Base-by-base conservation (phyloP, 2,113 vertebrate genomes). In the Sialia sialis region DNA sequence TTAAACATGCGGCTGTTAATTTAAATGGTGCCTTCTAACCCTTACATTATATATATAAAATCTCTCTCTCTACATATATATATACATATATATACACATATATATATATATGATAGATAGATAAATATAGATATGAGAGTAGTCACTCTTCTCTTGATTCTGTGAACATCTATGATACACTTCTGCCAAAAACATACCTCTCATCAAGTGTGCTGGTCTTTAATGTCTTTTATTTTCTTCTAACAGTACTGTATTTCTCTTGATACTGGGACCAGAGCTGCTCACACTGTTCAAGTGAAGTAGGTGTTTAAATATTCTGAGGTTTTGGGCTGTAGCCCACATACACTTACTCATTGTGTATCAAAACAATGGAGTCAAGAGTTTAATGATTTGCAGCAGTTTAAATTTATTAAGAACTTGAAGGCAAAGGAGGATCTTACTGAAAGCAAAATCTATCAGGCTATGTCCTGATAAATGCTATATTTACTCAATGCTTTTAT, bases 321-420 rank as follows among this genome's bases (percentile, higher is more conserved):
- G 60, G 23, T 70, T 94, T 87, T 51, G 60, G 22, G 39, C 43
- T 84, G 26, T 22, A 89, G 69, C 7, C 81, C 25, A 25, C 46
- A 30, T 51, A 39, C 12, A 32, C 14, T 92, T 69, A 56, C 13
- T 67, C 6, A 63, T 26, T 86, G 18, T 36, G 26, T 51, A 82
- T 48, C 49, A 55, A 84, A 56, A 46, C 77, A 84, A 27, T 2
- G 11, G 23, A 89, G 56, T 67, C 60, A 72, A 79, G 51, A 81
- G 21, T 63, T 87, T 56, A 78, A 93, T 41, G 44, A 82, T 87
- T 89, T 94, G 36, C 52, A 83, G 26, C 34, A 59, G 34, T 55
- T 55, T 55, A 74, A 75, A 87, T 94, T 75, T 87, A 81, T 84
- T 70, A 94, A 92, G 69, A 92, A 29, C 41, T 75, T 60, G 41